Evolutionary conservation across 2,113 vertebrate species (phyloP), one percentile per base, ranked within the genome.

Genomic region (Forbesichthys papilliferus): DNA sequence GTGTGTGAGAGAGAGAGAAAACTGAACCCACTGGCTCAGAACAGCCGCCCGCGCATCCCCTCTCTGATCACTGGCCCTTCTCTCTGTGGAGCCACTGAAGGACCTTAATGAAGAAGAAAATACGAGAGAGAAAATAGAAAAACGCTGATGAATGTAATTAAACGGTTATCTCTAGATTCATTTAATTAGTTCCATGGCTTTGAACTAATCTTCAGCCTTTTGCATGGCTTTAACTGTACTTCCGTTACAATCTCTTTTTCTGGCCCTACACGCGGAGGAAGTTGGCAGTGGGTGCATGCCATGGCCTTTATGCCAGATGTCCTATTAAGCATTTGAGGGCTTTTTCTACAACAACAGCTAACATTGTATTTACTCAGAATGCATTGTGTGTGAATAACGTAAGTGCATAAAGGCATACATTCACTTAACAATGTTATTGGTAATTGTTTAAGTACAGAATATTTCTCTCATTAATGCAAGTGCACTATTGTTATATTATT

Each of bases 151-250:
- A 78, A 77, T 82, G 81, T 88, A 89, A 89, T 87, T 85, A 85
- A 86, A 85, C 73, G 53, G 84, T 89, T 88, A 88, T 89, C 86
- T 87, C 77, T 66, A 68, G 68, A 81, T 85, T 85, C 73, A 80
- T 90, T 87, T 87, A 87, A 89, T 89, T 87, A 87, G 77, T 79
- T 88, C 78, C 78, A 69, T 81, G 78, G 77, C 86, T 88, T 78
- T 74, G 54, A 79, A 78, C 74, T 89, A 85, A 89, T 89, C 84
- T 84, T 64, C 62, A 0, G 46, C 49, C 80, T 79, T 90, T 86
- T 83, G 77, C 83, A 78, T 70, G 64, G 78, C 81, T 83, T 79
- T 76, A 73, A 77, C 71, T 88, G 79, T 78, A 69, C 74, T 84
- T 82, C 46, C 0, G 72, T 60, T 70, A 71, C 75, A 76, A 79